Percentiles rank a stretch among this genome's conserved stretches.
Conservation (phyloP, 2,797 vertebrate genomes). For the Neostethus bicornis region DNA sequence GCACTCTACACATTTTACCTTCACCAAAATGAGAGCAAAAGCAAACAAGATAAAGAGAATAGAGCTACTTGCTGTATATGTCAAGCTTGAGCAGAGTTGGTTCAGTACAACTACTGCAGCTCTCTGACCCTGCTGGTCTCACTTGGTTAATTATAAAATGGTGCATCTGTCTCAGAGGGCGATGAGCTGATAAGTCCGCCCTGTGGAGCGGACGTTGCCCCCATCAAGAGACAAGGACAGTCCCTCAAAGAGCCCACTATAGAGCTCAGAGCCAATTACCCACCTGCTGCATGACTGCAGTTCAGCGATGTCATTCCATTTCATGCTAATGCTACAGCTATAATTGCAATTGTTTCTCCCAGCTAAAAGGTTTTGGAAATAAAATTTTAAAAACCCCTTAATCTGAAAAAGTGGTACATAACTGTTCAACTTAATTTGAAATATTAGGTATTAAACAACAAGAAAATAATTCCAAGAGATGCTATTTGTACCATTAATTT, state of each 20-base stretch:
- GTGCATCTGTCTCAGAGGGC: constrained; percentile 61
- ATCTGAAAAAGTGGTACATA: constrained; percentile 42
- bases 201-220: constrained; percentile 43
- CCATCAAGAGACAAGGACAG: constrained; percentile 63
- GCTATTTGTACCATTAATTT: constrained; percentile 5
- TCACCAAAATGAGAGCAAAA: constrained; percentile 16
- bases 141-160: constrained; percentile 69
- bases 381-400: constrained; percentile 57
- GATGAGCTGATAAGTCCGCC: constrained; percentile 54
- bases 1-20: constrained; percentile 25
- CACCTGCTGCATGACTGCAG: constrained; percentile 69
- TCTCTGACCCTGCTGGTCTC: constrained; percentile 44
- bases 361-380: constrained; percentile 65
- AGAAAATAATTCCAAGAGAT: constrained; percentile 16
- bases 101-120: constrained; percentile 23
- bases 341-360: constrained; percentile 70
- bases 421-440: constrained; percentile 36
- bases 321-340: constrained; percentile 57
- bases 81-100: constrained; percentile 25
- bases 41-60: constrained; percentile 15
- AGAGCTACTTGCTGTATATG: constrained; percentile 14
- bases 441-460: constrained; percentile 39
- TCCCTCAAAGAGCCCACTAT: constrained; percentile 46
- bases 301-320: constrained; percentile 59
- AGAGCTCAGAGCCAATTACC: constrained; percentile 74